Conservation (phyloP, 2,888 invertebrate genomes). For the Tuta absoluta region DNA sequence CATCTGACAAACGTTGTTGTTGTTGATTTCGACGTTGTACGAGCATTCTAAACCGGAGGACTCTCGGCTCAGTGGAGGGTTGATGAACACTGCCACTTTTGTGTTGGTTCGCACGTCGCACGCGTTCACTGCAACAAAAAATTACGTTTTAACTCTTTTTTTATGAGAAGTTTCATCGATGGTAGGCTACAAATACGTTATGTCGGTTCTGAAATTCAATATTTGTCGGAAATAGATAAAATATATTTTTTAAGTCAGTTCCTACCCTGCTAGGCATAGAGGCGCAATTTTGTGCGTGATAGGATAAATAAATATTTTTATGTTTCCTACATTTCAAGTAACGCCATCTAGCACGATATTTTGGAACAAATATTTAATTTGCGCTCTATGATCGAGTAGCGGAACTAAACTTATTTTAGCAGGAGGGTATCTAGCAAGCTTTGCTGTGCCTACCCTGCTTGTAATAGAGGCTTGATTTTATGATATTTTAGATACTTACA, state of each 20-base stretch:
- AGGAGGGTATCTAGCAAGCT: no score
- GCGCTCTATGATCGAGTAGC: constrained; percentile 4
- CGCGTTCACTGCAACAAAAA: constrained; percentile 62
- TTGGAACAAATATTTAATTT: not conserved
- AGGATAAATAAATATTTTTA: no score
- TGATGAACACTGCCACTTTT: constrained; percentile 73
- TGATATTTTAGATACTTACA: constrained; percentile 53
- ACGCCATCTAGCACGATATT: not conserved
- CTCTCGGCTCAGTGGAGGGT: constrained; percentile 67
- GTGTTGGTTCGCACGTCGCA: constrained; percentile 71
- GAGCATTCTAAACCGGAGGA: constrained; percentile 75
- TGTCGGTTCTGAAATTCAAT: no score
- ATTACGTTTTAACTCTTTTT: constrained; percentile 19
- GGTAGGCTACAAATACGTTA: no score
- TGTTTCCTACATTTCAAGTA: not conserved
- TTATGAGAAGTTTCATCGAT: no score
- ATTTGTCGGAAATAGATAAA: no score
- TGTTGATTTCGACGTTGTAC: constrained; percentile 80
- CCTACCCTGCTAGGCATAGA: not conserved
- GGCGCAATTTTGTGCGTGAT: no score
- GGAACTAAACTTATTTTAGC: no score
- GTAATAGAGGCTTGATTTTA: no score
- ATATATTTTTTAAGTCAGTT: not conserved
- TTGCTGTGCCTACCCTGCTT: no score
- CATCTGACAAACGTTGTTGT: constrained; percentile 82